A percentile compares a stretch with the other conserved stretches of the same genome.
These are phyloP conservation scores for Enteromius anoplus DNA, from an alignment of 2,797 vertebrate species.

Conservation along the genomic window DNA sequence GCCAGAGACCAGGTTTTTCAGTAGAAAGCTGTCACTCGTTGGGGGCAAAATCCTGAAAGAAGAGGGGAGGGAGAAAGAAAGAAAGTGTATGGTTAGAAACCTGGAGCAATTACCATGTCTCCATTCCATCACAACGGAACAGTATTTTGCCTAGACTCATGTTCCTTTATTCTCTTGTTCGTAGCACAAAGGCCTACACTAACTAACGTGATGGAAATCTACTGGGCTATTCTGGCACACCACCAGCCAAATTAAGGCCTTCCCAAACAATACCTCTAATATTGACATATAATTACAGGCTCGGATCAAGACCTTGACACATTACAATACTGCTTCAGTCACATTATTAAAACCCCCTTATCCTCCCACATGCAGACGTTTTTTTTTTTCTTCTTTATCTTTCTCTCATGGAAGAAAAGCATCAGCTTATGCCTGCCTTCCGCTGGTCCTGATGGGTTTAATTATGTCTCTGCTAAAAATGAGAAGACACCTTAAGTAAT, in stretches of 20 bases:
- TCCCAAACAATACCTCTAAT: slow-evolving; percentile 52
- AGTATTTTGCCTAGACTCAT: slow-evolving; percentile 8
- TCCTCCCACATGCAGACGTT: slow-evolving; percentile 36
- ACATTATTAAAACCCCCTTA: slow-evolving; percentile 48
- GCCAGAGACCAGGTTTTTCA: slow-evolving; percentile 94
- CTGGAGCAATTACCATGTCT: slow-evolving; percentile 21
- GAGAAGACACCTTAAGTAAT: background rate
- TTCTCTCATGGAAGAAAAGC: slow-evolving; percentile 17
- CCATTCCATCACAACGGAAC: slow-evolving; percentile 14
- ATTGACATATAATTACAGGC: slow-evolving; percentile 60
- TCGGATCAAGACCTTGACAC: slow-evolving; percentile 54
- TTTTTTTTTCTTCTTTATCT: slow-evolving; percentile 30
- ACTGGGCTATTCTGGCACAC: slow-evolving; percentile 51
- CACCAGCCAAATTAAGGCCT: slow-evolving; percentile 47
- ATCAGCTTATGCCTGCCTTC: slow-evolving; percentile 1
- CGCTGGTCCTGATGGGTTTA: slow-evolving; percentile 31
- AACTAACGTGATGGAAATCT: slow-evolving; percentile 55
- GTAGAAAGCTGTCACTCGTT: slow-evolving; percentile 90
- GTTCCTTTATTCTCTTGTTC: slow-evolving; percentile 20
- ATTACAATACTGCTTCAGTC: slow-evolving; percentile 55
- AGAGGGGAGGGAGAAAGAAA: slow-evolving; percentile 36
- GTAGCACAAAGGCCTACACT: slow-evolving; percentile 42
- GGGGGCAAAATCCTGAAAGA: slow-evolving; percentile 91
- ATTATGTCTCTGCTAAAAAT: slow-evolving; percentile 5
- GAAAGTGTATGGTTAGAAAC: slow-evolving; percentile 16